These are phyloP conservation scores for Oreortyx pictus DNA, from an alignment of 2,797 vertebrate genomes.

Conservation along the genomic window DNA sequence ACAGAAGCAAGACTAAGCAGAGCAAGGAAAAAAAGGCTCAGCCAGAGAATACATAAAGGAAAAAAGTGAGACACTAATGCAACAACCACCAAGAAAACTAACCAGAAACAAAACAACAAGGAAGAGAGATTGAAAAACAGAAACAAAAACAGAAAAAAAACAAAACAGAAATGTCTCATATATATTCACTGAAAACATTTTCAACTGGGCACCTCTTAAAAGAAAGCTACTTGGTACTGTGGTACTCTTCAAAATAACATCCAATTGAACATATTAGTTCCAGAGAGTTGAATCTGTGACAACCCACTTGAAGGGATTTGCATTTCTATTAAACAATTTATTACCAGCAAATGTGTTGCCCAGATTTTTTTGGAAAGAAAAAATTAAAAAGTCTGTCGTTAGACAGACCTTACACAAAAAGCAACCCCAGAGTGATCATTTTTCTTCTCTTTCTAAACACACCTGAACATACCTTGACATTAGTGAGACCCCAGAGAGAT, in stretches of 20 bases:
- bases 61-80: not conserved
- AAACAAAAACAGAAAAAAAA: not conserved
- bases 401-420: not conserved
- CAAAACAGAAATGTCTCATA: not conserved
- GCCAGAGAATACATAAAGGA: not conserved
- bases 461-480: not conserved
- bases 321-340: not conserved
- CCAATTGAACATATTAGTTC: not conserved
- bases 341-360: not conserved
- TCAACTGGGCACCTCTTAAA: not conserved
- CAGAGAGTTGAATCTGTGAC: not conserved
- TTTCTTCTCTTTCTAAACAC: rapidly evolving
- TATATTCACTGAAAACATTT: not conserved
- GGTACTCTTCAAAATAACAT: not conserved
- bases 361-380: not conserved
- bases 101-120: not conserved
- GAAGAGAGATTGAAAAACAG: not conserved
- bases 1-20: not conserved
- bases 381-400: not conserved
- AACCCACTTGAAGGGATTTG: not conserved
- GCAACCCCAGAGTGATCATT: not conserved
- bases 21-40: not conserved
- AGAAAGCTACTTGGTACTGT: not conserved
- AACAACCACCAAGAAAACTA: not conserved
- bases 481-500: not conserved